phyloP scores from a whole-genome alignment of 2,113 vertebrate species.

The Chinchilla lanigera region DNA sequence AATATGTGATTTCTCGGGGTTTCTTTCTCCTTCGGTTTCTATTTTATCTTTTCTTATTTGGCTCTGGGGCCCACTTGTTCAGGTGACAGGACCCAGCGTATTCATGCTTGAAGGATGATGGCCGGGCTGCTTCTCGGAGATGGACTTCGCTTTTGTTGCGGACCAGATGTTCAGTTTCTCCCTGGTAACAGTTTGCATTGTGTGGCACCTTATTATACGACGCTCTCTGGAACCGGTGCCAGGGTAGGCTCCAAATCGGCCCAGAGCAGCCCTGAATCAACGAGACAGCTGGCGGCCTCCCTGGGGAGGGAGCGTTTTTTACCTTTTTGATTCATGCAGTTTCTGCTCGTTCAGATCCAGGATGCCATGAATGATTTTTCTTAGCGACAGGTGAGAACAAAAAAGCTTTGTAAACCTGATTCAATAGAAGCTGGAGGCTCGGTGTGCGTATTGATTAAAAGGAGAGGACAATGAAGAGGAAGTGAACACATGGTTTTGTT shows the following conservation, averaged over 20 bases:
- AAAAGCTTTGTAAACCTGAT: slow-evolving; percentile 87
- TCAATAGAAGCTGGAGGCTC: slow-evolving; percentile 85
- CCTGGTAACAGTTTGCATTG: slow-evolving; percentile 85
- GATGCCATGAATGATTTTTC: slow-evolving; percentile 87
- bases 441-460: slow-evolving; percentile 85
- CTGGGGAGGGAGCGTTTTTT: slow-evolving; percentile 81
- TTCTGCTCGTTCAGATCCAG: slow-evolving; percentile 82
- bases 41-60: slow-evolving; percentile 61
- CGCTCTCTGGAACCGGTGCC: slow-evolving; percentile 85
- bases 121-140: slow-evolving; percentile 72
- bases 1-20: slow-evolving; percentile 1
- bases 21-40: slow-evolving; percentile 53
- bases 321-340: slow-evolving; percentile 87
- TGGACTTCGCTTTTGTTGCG: slow-evolving; percentile 85
- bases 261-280: slow-evolving; percentile 85
- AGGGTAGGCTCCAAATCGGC: slow-evolving; percentile 83
- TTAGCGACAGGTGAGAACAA: slow-evolving; percentile 88
- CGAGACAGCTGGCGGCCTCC: slow-evolving; percentile 88
- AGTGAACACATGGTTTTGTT: slow-evolving; percentile 72
- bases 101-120: slow-evolving; percentile 72
- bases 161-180: slow-evolving; percentile 88
- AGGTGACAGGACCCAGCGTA: slow-evolving; percentile 55
- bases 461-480: slow-evolving; percentile 63
- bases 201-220: slow-evolving; percentile 85
- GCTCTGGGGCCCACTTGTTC: slow-evolving; percentile 58